Evolutionary conservation across 2,113 vertebrate species (phyloP).

Genomic region (Rhombomys opimus): DNA sequence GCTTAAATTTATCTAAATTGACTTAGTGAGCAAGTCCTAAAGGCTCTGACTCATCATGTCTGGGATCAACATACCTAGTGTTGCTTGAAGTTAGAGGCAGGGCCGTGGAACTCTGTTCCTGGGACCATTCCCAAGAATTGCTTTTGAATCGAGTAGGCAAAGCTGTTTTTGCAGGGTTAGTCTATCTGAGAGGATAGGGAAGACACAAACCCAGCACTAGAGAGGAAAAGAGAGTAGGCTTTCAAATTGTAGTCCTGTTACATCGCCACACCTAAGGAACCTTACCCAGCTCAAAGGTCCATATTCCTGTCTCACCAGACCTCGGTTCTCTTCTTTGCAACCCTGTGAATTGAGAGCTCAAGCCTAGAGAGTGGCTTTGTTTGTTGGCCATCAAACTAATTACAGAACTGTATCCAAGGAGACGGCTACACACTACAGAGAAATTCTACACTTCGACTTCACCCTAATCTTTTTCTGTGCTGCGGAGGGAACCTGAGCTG

Average conservation of each 20-base stretch:
- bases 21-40: slow-evolving; percentile 42
- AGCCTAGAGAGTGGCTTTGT: neutral
- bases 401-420: neutral
- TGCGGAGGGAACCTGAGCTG: slow-evolving; percentile 50
- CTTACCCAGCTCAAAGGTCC: neutral
- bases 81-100: slow-evolving; percentile 47
- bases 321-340: slow-evolving; percentile 80
- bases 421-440: neutral
- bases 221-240: slow-evolving; percentile 83
- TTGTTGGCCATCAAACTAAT: slow-evolving; percentile 1
- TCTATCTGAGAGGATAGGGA: slow-evolving; percentile 24
- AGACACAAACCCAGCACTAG: slow-evolving; percentile 62
- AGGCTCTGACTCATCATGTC: slow-evolving; percentile 49
- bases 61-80: neutral
- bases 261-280: slow-evolving; percentile 68
- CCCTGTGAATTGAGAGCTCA: slow-evolving; percentile 56
- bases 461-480: slow-evolving; percentile 58
- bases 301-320: slow-evolving; percentile 47
- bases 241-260: slow-evolving; percentile 72
- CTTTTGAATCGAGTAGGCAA: slow-evolving; percentile 66
- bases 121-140: slow-evolving; percentile 26
- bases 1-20: slow-evolving; percentile 62
- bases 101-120: neutral
- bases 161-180: slow-evolving; percentile 21
- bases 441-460: slow-evolving; percentile 21